Conservation (phyloP, 30 jellyfish, hydroid and myxozoan genomes). For the Hydractinia echinata region DNA sequence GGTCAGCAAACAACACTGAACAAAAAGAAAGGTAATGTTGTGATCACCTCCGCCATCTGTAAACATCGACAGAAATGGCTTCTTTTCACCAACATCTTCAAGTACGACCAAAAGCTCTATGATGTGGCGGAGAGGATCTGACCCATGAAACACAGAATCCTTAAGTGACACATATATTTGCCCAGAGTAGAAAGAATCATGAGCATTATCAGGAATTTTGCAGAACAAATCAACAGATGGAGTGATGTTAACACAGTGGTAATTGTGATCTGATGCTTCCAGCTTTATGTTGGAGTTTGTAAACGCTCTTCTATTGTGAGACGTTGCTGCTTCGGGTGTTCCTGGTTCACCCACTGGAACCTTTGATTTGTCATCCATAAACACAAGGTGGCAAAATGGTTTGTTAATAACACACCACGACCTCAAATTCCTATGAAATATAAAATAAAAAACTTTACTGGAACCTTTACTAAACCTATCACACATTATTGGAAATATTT, state of each 20-base stretch:
- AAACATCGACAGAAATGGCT: slow-evolving; percentile 30
- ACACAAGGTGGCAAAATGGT: slow-evolving; percentile 14
- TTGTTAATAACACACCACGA: slow-evolving; percentile 33
- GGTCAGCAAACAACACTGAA: slow-evolving; percentile 29
- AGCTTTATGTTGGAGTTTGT: background rate
- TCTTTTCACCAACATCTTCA: background rate
- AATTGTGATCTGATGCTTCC: slow-evolving; percentile 39
- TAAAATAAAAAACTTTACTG: too few relatives aligned
- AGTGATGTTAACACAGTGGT: slow-evolving; percentile 6
- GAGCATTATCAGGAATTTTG: background rate
- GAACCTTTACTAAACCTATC: background rate
- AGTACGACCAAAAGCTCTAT: slow-evolving; percentile 27
- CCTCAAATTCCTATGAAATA: slow-evolving; percentile 31
- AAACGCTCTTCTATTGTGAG: background rate
- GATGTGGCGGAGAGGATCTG: slow-evolving; percentile 42
- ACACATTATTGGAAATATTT: background rate
- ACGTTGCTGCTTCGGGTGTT: slow-evolving; percentile 46
- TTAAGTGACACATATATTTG: slow-evolving; percentile 27
- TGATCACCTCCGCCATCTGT: slow-evolving; percentile 50
- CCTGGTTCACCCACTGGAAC: slow-evolving; percentile 48
- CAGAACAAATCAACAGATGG: background rate
- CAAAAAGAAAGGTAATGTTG: slow-evolving; percentile 34
- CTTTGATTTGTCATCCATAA: slow-evolving; percentile 49
- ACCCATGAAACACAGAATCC: slow-evolving; percentile 35
- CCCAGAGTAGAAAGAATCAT: slow-evolving; percentile 23